Percentiles rank a stretch among this genome's conserved stretches.
Evolutionary conservation across 53 echinoderm and acorn worm genomes (phyloP).

Genomic region (Hippasteria phrygiana): DNA sequence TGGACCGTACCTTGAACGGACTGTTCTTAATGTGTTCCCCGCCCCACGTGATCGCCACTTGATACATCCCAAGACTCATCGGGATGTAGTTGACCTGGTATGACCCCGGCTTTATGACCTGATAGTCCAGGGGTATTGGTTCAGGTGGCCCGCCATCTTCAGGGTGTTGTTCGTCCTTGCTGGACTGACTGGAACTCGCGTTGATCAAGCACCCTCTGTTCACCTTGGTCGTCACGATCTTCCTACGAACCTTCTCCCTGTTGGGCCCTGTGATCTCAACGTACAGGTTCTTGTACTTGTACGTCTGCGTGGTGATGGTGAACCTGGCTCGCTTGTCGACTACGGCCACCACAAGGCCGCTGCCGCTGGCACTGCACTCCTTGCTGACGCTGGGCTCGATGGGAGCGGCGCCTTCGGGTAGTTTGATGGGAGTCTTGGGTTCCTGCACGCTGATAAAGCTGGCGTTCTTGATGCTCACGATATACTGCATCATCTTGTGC

Average conservation of each 20-base stretch:
- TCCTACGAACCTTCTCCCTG: slow-evolving; percentile 76
- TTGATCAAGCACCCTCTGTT: not conserved
- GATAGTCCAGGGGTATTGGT: slow-evolving; percentile 86
- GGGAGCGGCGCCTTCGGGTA: not conserved
- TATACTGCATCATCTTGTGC: slow-evolving; percentile 70
- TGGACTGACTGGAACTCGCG: slow-evolving; percentile 21
- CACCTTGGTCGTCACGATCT: slow-evolving; percentile 65
- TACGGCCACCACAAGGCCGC: slow-evolving; percentile 92
- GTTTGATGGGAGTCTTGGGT: slow-evolving; percentile 30
- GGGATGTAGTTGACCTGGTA: slow-evolving; percentile 95
- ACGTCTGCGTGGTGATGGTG: slow-evolving; percentile 79
- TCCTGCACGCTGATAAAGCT: slow-evolving; percentile 74
- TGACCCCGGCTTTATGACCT: slow-evolving; percentile 81
- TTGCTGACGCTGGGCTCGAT: slow-evolving; percentile 46
- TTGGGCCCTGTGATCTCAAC: slow-evolving; percentile 81
- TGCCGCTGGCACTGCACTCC: slow-evolving; percentile 94
- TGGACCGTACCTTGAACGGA: slow-evolving; percentile 81
- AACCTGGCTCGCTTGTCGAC: slow-evolving; percentile 87
- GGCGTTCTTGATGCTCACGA: slow-evolving; percentile 79
- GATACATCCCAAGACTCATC: slow-evolving; percentile 65
- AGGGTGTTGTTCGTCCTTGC: slow-evolving; percentile 53
- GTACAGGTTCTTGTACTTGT: slow-evolving; percentile 82
- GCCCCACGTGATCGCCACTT: slow-evolving; percentile 88
- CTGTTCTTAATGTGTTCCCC: slow-evolving; percentile 95
- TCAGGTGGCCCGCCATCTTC: slow-evolving; percentile 45